Evolutionary conservation across 2,888 invertebrate species (phyloP).

Genomic region (Lacanobia wlatinum): DNA sequence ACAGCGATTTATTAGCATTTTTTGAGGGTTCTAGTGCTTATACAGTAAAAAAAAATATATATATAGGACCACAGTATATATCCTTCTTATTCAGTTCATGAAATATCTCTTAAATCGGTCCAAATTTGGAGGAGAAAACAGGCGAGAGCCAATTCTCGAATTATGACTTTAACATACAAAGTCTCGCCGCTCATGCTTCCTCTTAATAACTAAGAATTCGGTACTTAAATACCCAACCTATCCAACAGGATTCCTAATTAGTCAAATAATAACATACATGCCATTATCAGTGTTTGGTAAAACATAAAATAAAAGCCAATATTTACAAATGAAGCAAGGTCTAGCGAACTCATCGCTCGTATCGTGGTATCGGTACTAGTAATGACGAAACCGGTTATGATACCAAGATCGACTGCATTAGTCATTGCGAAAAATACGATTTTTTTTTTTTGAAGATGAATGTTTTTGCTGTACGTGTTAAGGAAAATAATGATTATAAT

Average conservation of each 20-base stretch:
- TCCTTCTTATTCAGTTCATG: too few relatives aligned
- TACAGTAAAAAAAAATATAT: too few relatives aligned
- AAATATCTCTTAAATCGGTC: too few relatives aligned
- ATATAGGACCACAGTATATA: too few relatives aligned
- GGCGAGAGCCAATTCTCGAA: too few relatives aligned
- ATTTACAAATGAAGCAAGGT: constrained; percentile 45
- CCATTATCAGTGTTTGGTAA: constrained; percentile 8
- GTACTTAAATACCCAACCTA: not conserved
- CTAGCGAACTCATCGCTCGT: constrained; percentile 21
- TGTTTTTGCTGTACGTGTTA: not conserved
- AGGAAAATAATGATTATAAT: too few relatives aligned
- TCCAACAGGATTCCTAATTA: not conserved
- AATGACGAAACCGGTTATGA: constrained; percentile 42
- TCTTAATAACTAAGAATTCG: not conserved
- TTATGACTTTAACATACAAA: too few relatives aligned
- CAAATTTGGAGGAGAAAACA: too few relatives aligned
- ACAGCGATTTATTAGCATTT: too few relatives aligned
- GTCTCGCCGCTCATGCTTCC: too few relatives aligned
- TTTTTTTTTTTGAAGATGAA: constrained; percentile 6
- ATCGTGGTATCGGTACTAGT: constrained; percentile 5
- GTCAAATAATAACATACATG: constrained; percentile 13
- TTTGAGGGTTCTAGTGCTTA: too few relatives aligned
- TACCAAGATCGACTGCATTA: constrained; percentile 12
- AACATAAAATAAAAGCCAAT: constrained; percentile 16
- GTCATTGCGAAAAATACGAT: constrained; percentile 29